Conservation (phyloP, 2,888 invertebrate genomes). For the Caenorhabditis auriculariae region DNA sequence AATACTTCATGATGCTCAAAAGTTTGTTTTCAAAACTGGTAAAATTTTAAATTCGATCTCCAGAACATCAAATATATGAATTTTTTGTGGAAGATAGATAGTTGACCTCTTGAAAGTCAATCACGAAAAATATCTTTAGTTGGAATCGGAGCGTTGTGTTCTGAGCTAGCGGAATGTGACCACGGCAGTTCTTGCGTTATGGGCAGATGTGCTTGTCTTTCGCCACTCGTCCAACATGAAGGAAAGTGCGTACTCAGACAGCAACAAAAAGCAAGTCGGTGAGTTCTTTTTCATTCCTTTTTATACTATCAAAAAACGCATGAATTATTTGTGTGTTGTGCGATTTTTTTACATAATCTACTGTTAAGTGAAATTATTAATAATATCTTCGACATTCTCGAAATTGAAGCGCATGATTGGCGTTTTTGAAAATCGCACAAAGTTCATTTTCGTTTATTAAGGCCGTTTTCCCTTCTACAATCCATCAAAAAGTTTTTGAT, state of each 20-base stretch:
- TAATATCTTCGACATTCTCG: too few relatives aligned
- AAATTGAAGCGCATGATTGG: too few relatives aligned
- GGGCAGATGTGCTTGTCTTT: constrained; percentile 55
- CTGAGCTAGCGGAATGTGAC: constrained; percentile 52
- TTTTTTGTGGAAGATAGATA: constrained; percentile 6
- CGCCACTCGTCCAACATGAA: constrained; percentile 53
- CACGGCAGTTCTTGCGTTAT: constrained; percentile 52
- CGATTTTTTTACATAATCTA: not conserved
- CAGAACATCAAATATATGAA: not conserved
- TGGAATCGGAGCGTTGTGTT: constrained; percentile 56
- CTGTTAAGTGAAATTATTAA: not conserved
- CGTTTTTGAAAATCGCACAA: too few relatives aligned
- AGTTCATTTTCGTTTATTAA: too few relatives aligned
- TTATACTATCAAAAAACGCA: not conserved
- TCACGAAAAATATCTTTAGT: constrained; percentile 35
- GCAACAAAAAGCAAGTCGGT: constrained; percentile 48
- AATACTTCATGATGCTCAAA: too few relatives aligned
- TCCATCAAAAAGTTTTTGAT: too few relatives aligned
- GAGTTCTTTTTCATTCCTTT: constrained; percentile 7
- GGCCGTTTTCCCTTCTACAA: too few relatives aligned
- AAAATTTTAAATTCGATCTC: too few relatives aligned
- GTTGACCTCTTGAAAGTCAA: not conserved
- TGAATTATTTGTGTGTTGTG: not conserved
- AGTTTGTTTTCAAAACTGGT: too few relatives aligned
- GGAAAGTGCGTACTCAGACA: constrained; percentile 54